Base-by-base conservation (phyloP, 2,888 invertebrate genomes). In the Brachyptera putata region DNA sequence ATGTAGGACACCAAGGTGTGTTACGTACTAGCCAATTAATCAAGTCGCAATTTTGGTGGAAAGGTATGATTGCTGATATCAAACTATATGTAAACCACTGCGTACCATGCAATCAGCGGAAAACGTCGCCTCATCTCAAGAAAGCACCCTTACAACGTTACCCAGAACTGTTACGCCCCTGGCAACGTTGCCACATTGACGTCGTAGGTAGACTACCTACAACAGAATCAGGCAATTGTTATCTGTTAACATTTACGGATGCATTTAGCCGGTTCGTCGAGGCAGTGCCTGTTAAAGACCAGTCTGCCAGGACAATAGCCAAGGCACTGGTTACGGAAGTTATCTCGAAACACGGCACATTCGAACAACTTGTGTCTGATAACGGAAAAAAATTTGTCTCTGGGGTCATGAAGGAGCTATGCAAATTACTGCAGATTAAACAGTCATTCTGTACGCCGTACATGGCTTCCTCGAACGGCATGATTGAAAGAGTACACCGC, bases 71-170 rank as follows among this genome's bases (percentile, higher is more conserved):
- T 22, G 25, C n/a, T 9, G 53, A 43, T 30, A 34, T 56, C 1
- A 39, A 21, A 21, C 34, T 56, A 2, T 56, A 60, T 34, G 37
- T 39, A n/a, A 36, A 26, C n/a, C 41, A 24, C 16, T 60, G 62
- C 46, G 16, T 34, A 21, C 56, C 60, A 11, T 62, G 62, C 48
- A 56, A 24, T n/a, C 25, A 22, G 14, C 30, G 59, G 16, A 62
- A 61, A 34, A 62, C 56, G 11, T 56, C 56, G n/a, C 30, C 43
- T 9, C 56, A 61, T 11, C 11, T 13, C 2, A 24, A 48, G 25
- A 55, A 48, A 2, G 60, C 62, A 9, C 62, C 62, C 3, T 46
- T 62, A 21, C 56, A 61, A 39, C 21, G 16, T 36, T 56, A 56
- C 16, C 56, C 34, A 13, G 16, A 37, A 7, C 9, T 26, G 13